A percentile compares a stretch with the other conserved stretches of the same genome.
Evolutionary conservation across 2,888 invertebrate species (phyloP).

Genomic region (Phasia obesa): DNA sequence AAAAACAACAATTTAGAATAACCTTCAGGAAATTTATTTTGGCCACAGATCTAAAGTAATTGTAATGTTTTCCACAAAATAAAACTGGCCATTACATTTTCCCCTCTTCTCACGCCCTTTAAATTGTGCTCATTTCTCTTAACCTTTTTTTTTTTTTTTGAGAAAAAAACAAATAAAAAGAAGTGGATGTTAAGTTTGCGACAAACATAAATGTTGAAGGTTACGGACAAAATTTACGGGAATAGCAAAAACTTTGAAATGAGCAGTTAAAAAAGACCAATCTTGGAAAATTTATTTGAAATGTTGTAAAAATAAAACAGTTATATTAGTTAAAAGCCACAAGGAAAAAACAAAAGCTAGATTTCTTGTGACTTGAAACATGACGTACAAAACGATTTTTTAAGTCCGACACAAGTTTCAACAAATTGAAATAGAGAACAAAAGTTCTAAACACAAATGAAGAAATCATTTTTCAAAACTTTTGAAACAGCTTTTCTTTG

Average conservation of each 20-base stretch:
- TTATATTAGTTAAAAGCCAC: conserved; percentile 8
- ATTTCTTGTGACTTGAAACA: background rate
- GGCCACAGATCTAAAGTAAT: conserved; percentile 39
- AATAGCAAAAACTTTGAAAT: conserved; percentile 14
- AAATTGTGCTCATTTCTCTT: conserved; percentile 24
- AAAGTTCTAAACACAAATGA: no score
- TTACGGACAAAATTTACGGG: conserved; percentile 17
- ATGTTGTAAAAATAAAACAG: conserved; percentile 6
- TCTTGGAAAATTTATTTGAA: conserved; percentile 42
- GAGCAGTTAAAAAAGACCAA: conserved; percentile 49
- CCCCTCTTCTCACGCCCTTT: background rate
- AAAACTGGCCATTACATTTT: conserved; percentile 15
- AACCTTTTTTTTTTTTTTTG: background rate
- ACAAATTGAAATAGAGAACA: no score
- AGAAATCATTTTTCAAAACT: no score
- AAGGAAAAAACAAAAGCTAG: background rate
- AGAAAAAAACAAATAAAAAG: conserved; percentile 10
- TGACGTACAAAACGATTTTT: background rate
- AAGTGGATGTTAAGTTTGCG: conserved; percentile 52
- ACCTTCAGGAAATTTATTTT: conserved; percentile 27
- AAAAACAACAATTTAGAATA: background rate
- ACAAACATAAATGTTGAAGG: conserved; percentile 54
- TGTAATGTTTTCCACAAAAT: conserved; percentile 23
- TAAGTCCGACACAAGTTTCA: no score
- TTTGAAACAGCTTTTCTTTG: no score